Percentiles rank a stretch among this genome's conserved stretches.
phyloP scores from a whole-genome alignment of 2,797 vertebrate species.

The Danio albolineatus region DNA sequence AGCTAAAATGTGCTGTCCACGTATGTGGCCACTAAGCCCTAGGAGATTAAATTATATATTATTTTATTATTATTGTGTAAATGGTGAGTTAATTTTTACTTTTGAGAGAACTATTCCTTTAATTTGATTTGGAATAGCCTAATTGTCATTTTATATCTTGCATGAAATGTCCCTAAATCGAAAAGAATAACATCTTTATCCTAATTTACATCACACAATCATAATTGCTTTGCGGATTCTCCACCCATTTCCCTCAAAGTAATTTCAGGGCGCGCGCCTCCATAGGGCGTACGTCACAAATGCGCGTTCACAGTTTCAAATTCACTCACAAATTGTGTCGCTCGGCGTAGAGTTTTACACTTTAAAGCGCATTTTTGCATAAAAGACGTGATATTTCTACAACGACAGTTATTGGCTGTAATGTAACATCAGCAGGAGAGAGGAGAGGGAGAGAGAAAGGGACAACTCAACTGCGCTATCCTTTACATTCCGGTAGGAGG shows the following conservation, averaged over 20 bases:
- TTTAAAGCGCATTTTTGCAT: background rate
- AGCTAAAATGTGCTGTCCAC: no score
- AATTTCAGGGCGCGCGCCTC: background rate
- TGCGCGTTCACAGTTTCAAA: constrained; percentile 27
- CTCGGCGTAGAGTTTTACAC: background rate
- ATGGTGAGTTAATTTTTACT: no score
- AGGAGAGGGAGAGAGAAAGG: background rate
- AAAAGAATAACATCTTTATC: background rate
- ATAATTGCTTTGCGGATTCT: background rate
- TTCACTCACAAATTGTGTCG: constrained; percentile 1
- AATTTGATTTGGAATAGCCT: no score
- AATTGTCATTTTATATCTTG: background rate
- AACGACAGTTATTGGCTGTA: background rate
- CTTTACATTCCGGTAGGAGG: background rate
- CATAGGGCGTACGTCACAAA: background rate
- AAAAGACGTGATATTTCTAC: background rate
- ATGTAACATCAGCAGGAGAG: constrained; percentile 1
- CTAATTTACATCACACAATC: background rate
- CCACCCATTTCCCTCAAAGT: constrained; percentile 24
- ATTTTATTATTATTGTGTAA: no score
- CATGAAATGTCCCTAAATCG: background rate
- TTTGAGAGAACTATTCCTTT: no score
- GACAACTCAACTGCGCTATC: background rate
- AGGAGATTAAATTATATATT: no score
- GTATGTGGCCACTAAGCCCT: no score